These are phyloP conservation scores for Muscicapa striata DNA, from an alignment of 2,797 vertebrate species.

Conservation along the genomic window DNA sequence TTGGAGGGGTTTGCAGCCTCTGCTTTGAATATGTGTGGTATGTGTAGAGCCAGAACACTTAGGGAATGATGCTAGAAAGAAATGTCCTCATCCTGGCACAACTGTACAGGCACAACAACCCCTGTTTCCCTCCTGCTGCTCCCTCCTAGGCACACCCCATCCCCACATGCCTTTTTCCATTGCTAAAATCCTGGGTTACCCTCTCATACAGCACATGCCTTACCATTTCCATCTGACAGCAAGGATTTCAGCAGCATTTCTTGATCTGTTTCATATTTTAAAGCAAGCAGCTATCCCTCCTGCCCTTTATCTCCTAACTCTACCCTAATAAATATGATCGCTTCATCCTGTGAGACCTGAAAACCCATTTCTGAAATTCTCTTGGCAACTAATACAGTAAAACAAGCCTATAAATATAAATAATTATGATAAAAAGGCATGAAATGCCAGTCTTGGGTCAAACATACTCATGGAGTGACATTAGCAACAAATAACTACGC, in stretches of 20 bases:
- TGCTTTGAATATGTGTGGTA: not conserved
- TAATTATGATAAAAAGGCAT: conserved; percentile 57
- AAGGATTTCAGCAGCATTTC: not conserved
- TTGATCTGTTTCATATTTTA: not conserved
- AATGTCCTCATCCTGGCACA: not conserved
- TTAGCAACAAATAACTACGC: conserved; percentile 6
- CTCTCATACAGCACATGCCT: not conserved
- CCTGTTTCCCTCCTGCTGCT: not conserved
- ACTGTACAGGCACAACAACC: not conserved
- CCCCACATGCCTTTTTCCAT: not conserved
- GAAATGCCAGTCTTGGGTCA: conserved; percentile 33
- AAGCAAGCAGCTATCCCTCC: not conserved
- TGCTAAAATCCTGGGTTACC: not conserved
- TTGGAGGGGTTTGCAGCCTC: not conserved
- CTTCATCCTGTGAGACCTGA: conserved; percentile 28
- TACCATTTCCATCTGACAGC: not conserved
- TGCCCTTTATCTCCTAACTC: not conserved
- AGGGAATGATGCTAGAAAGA: not conserved
- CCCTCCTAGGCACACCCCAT: not conserved
- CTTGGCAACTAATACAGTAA: conserved; percentile 18
- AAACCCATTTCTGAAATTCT: conserved; percentile 53
- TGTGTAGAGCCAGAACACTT: not conserved
- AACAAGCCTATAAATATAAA: conserved; percentile 58
- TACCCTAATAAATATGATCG: conserved; percentile 23
- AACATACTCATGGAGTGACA: not conserved